A percentile compares a stretch with the other conserved stretches of the same genome.
Conservation (phyloP, 2,113 vertebrate species). For the Myxocyprinus asiaticus region DNA sequence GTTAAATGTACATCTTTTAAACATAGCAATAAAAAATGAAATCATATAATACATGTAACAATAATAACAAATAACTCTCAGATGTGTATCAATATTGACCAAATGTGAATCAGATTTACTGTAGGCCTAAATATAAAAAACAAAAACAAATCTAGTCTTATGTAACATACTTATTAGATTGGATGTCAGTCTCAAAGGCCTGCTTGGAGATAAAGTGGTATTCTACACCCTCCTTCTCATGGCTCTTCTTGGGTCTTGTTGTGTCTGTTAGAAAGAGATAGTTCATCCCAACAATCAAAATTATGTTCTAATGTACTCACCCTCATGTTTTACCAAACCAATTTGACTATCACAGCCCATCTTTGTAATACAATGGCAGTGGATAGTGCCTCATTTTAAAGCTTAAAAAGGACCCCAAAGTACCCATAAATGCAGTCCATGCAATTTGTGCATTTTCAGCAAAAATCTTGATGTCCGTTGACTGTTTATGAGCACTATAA, state of each 20-base stretch:
- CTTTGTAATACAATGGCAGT: too few species aligned
- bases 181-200: conserved; percentile 86
- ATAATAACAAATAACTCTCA: not conserved
- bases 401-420: too few species aligned
- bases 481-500: too few species aligned
- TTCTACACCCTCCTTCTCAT: conserved; percentile 91
- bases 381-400: too few species aligned
- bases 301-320: too few species aligned
- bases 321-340: too few species aligned
- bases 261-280: conserved; percentile 75
- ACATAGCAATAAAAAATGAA: not conserved
- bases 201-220: conserved; percentile 92
- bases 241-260: conserved; percentile 84
- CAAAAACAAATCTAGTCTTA: not conserved
- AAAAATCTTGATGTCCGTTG: too few species aligned
- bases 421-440: too few species aligned
- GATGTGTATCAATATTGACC: not conserved
- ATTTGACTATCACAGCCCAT: too few species aligned
- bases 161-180: conserved; percentile 82
- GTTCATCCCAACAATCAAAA: too few species aligned
- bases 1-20: not conserved
- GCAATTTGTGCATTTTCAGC: too few species aligned
- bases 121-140: too few species aligned
- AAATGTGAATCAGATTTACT: not conserved
- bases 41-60: not conserved